Percentiles rank a stretch among this genome's conserved stretches.
These are phyloP conservation scores for Sterna hirundo DNA, from an alignment of 2,113 vertebrate genomes.

Conservation along the genomic window DNA sequence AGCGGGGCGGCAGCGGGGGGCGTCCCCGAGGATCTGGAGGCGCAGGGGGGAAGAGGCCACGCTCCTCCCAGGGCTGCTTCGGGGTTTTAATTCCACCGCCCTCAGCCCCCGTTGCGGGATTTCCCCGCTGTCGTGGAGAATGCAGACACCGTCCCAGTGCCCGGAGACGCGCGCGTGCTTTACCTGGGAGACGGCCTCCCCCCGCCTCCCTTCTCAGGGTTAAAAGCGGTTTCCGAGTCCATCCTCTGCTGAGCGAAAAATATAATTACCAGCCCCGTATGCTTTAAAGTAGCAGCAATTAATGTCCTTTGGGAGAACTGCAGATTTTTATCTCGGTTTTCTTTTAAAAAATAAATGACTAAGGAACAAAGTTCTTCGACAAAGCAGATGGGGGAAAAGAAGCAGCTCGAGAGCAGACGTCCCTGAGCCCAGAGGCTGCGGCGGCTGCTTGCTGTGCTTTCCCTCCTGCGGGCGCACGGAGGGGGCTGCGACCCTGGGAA, in stretches of 20 bases:
- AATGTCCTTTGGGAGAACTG: background rate
- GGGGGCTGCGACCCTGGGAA: fast-evolving
- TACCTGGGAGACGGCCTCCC: fast-evolving
- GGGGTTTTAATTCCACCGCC: background rate
- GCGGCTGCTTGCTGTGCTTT: background rate
- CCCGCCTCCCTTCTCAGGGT: background rate
- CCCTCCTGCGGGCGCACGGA: background rate
- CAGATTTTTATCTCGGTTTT: background rate
- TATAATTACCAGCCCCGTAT: background rate
- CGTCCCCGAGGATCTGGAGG: background rate
- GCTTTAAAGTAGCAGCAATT: background rate
- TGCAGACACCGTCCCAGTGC: background rate
- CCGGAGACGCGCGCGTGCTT: fast-evolving
- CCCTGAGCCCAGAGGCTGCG: fast-evolving
- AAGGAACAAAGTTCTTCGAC: background rate
- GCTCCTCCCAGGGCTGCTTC: background rate
- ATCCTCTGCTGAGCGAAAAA: background rate
- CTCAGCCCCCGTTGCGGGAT: background rate
- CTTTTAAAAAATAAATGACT: background rate
- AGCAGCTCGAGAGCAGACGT: background rate
- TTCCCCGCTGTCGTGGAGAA: background rate
- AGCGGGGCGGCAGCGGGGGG: too few species aligned
- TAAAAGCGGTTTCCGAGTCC: background rate
- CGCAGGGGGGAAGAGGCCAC: background rate
- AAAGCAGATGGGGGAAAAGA: background rate